Conservation (phyloP, 2,888 invertebrate species). For the Drosophila anomalipes region DNA sequence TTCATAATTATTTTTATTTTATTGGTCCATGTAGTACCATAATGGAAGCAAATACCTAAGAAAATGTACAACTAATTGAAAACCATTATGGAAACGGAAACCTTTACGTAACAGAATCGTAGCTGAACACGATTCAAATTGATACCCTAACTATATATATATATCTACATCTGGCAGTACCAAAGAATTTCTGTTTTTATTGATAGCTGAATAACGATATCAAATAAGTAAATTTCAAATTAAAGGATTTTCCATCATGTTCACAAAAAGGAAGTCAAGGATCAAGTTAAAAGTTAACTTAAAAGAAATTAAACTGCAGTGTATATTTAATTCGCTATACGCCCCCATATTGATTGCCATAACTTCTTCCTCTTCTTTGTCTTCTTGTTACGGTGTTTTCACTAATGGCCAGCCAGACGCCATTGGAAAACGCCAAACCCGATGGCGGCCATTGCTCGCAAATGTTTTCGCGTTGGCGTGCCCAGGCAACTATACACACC, state of each 20-base stretch:
- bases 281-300: background rate
- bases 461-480: slow-evolving; percentile 62
- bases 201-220: background rate
- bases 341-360: background rate
- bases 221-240: background rate
- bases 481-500: slow-evolving; percentile 47
- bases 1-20: background rate
- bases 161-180: background rate
- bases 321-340: background rate
- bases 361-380: slow-evolving; percentile 8
- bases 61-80: background rate
- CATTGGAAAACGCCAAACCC: slow-evolving; percentile 62
- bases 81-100: background rate
- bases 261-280: background rate
- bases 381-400: slow-evolving; percentile 29
- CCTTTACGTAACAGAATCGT: fast-evolving
- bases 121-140: background rate
- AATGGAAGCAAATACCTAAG: background rate
- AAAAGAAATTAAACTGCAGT: background rate
- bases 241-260: background rate
- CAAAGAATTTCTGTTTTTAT: background rate
- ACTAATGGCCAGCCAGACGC: slow-evolving; percentile 72
- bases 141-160: background rate
- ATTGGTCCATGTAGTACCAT: background rate
- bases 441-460: slow-evolving; percentile 66